Percentiles rank a stretch among this genome's conserved stretches.
Evolutionary conservation across 2,888 invertebrate species (phyloP).

Genomic region (Xylota sylvarum): DNA sequence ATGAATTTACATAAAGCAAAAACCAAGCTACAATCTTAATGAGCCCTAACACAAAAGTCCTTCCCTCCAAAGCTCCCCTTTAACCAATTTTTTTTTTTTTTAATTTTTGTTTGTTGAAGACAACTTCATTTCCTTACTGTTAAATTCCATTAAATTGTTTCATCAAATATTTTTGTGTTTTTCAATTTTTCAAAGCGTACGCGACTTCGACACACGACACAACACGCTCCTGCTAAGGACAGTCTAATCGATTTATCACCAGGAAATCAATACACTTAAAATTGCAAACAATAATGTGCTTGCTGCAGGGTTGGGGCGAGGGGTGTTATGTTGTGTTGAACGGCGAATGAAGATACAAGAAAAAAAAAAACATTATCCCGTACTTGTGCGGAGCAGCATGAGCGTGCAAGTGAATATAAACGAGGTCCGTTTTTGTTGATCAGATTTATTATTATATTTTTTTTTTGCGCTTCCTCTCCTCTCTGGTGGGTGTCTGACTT

Average conservation of each 20-base stretch:
- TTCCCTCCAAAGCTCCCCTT: neutral
- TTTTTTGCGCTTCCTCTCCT: neutral
- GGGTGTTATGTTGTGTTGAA: neutral
- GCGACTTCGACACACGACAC: neutral
- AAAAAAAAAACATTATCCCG: constrained; percentile 25
- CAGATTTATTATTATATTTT: constrained; percentile 45
- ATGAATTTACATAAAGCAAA: neutral
- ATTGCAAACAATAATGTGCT: constrained; percentile 35
- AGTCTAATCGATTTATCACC: constrained; percentile 50
- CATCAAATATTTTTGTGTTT: neutral
- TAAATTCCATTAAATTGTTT: constrained; percentile 27
- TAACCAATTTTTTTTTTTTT: neutral
- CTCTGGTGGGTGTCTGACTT: neutral
- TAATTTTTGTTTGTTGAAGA: neutral
- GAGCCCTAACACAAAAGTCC: neutral
- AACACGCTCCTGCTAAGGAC: constrained; percentile 21
- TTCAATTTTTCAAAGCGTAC: constrained; percentile 20
- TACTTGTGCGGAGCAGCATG: constrained; percentile 32
- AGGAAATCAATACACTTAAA: constrained; percentile 40
- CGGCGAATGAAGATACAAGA: constrained; percentile 38
- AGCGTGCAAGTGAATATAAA: constrained; percentile 51
- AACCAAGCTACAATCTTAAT: neutral
- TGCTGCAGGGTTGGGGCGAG: neutral
- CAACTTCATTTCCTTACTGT: neutral
- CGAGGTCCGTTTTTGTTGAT: constrained; percentile 51